Base-by-base conservation (phyloP, 2,113 vertebrate species). In the Scolopax mira region DNA sequence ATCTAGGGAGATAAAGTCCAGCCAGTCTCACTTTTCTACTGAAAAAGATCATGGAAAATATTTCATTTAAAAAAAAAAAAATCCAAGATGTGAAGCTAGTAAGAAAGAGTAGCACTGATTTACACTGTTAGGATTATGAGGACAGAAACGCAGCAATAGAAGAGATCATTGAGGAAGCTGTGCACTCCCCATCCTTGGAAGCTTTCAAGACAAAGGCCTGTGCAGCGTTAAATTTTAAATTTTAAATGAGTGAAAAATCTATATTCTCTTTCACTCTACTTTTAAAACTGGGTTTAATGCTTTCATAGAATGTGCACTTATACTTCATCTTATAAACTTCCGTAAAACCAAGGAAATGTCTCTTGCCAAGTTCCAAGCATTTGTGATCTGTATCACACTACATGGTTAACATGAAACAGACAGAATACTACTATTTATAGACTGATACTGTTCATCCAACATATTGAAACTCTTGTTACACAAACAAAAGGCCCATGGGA, bases 361-460 rank as follows among this genome's bases (percentile, higher is more conserved):
- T 70, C 8, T 79, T 83, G 12, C 33, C 12, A 62, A 48, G 21
- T 48, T 88, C 27, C 13, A 66, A 48, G 25, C 16, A 7, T 33
- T 69, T 48, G 22, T 62, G 24, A 49, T 91, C 31, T 6, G 10
- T 42, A 85, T 39, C 21, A 61, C 18, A 27, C 37, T 74, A 14
- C 27, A 39, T 17, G 14, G 23, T 48, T 83, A 73, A 77, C 13
- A 42, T 18, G 23, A 82, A 75, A 90, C 9, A 44, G 44, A 57
- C 4, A 88, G 27, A 60, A 64, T 37, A 67, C 7, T 67, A 66
- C 54, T 80, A 77, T 88, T 93, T 94, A 30, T 74, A 91, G n/a
- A 37, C 19, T 57, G 66, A 79, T 85, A 77, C 33, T 89, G 23
- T 92, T 93, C 73, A 58, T 52, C 15, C 15, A 85, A 42, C 19